Conservation (phyloP, 2,113 vertebrate genomes). For the Ctenodactylus gundi region DNA sequence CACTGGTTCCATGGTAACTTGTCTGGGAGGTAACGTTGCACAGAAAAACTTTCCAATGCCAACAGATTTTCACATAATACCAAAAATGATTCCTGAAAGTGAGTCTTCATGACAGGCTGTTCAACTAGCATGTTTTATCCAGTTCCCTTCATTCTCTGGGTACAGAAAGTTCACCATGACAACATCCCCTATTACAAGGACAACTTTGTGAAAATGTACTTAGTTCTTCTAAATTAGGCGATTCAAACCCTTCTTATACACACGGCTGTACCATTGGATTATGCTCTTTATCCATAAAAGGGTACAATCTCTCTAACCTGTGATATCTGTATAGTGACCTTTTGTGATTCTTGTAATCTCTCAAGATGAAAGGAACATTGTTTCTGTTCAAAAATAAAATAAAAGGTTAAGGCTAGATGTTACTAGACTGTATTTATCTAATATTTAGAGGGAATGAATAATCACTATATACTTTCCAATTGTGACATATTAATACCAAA, state of each 20-base stretch:
- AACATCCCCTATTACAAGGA: slow-evolving; percentile 10
- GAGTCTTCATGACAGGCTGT: slow-evolving; percentile 17
- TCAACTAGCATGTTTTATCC: neutral
- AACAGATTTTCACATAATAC: slow-evolving; percentile 4
- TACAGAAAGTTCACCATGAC: neutral
- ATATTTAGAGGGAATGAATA: slow-evolving; percentile 65
- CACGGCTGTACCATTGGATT: slow-evolving; percentile 41
- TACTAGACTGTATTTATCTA: slow-evolving; percentile 40
- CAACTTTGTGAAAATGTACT: slow-evolving; percentile 27
- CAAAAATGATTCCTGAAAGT: slow-evolving; percentile 32
- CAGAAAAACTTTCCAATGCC: slow-evolving; percentile 27
- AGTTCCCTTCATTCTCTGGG: neutral
- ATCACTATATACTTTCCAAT: slow-evolving; percentile 47
- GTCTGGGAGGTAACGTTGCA: neutral
- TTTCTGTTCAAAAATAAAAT: slow-evolving; percentile 82
- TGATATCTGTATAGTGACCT: slow-evolving; percentile 78
- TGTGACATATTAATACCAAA: slow-evolving; percentile 46
- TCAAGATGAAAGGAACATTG: slow-evolving; percentile 79
- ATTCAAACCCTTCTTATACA: neutral
- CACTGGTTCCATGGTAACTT: slow-evolving; percentile 4
- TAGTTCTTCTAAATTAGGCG: slow-evolving; percentile 42
- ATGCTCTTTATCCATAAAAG: slow-evolving; percentile 72
- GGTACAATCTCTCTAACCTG: slow-evolving; percentile 57
- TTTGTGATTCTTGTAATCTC: slow-evolving; percentile 82
- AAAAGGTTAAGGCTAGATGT: slow-evolving; percentile 63